These are phyloP conservation scores for Drosophila athabasca DNA, from an alignment of 1,140 invertebrate species.

Conservation along the genomic window DNA sequence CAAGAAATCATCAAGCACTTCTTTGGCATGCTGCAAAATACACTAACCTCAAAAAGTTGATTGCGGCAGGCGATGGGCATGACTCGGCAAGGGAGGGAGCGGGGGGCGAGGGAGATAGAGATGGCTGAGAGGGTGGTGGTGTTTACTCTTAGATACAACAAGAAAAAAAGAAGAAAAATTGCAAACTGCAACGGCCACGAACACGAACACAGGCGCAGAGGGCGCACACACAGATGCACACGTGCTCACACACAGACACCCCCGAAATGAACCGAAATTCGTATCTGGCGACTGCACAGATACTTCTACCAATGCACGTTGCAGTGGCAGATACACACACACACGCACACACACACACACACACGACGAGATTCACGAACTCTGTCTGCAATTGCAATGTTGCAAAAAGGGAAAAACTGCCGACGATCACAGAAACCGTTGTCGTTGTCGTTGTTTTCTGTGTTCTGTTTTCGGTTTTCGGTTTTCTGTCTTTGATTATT, in stretches of 20 bases:
- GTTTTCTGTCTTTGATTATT: constrained; percentile 1
- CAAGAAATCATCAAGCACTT: background rate
- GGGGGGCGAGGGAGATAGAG: background rate
- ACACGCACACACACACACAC: constrained; percentile 52
- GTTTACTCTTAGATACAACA: background rate
- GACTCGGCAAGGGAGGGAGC: background rate
- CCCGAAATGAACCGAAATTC: constrained; percentile 56
- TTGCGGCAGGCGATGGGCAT: constrained; percentile 55
- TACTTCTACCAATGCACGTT: constrained; percentile 11
- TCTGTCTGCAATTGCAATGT: constrained; percentile 51
- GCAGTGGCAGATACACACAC: constrained; percentile 46
- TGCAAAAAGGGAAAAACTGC: constrained; percentile 40
- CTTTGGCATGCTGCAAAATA: constrained; percentile 32
- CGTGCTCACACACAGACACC: constrained; percentile 71
- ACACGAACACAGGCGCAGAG: constrained; percentile 49
- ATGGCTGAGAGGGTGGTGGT: background rate
- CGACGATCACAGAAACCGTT: constrained; percentile 54
- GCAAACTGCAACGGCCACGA: constrained; percentile 59
- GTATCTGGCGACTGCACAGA: constrained; percentile 43
- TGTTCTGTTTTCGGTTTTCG: background rate
- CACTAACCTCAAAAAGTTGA: constrained; percentile 79
- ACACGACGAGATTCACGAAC: constrained; percentile 29
- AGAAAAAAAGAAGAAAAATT: constrained; percentile 45
- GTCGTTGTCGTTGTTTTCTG: background rate
- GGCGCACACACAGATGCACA: constrained; percentile 57